Conservation (phyloP, 2,113 vertebrate genomes). For the Notechis scutatus region DNA sequence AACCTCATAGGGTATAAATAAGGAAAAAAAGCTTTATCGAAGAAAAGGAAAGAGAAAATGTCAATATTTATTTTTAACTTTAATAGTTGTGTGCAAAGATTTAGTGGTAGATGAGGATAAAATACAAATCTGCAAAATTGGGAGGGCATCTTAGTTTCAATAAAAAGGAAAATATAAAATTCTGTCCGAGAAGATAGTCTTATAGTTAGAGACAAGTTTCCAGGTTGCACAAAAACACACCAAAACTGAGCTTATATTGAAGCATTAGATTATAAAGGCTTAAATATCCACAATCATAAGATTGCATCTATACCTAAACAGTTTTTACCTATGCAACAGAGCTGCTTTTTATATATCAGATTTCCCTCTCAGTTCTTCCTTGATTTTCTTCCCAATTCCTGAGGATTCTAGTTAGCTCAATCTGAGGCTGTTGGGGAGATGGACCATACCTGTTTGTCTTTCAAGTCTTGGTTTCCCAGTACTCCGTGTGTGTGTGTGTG, state of each 20-base stretch:
- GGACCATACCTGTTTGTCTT: not conserved
- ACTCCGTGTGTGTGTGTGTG: not conserved
- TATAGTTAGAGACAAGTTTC: not conserved
- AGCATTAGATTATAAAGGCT: not conserved
- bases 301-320: not conserved
- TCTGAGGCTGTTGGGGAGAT: not conserved
- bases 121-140: not conserved
- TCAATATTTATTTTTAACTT: not conserved
- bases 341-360: not conserved
- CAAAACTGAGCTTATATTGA: not conserved
- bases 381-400: not conserved
- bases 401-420: not conserved
- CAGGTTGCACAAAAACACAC: not conserved
- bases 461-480: not conserved
- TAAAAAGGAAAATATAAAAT: not conserved
- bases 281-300: not conserved
- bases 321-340: not conserved
- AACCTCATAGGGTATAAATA: not conserved
- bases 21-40: not conserved
- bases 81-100: not conserved
- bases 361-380: not conserved
- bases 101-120: not conserved
- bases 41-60: not conserved
- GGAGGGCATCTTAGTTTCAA: not conserved
- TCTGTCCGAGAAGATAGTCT: not conserved